These are phyloP conservation scores for Eupelmus urozonus DNA, from an alignment of 2,888 invertebrate genomes.

Conservation along the genomic window DNA sequence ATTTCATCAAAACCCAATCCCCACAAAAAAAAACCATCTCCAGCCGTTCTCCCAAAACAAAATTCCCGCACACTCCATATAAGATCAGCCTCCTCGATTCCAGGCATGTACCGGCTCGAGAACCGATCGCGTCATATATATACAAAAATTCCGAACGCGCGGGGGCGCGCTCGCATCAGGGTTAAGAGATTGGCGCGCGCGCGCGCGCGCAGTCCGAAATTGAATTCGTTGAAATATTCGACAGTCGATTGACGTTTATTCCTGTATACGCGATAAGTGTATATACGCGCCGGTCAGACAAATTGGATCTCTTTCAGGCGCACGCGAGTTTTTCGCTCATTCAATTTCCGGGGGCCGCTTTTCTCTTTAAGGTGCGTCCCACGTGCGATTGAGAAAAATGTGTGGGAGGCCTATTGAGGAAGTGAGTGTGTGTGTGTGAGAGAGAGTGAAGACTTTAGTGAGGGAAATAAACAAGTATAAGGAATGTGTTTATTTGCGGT, in stretches of 20 bases:
- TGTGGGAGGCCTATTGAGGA: neutral
- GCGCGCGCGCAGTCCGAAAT: slow-evolving; percentile 37
- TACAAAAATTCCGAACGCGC: slow-evolving; percentile 56
- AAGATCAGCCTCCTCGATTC: neutral
- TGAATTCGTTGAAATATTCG: slow-evolving; percentile 63
- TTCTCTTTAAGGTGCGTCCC: neutral
- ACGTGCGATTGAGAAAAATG: neutral
- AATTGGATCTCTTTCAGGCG: slow-evolving; percentile 58
- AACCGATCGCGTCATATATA: slow-evolving; percentile 32
- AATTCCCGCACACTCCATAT: neutral
- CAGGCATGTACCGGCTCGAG: neutral
- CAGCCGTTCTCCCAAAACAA: slow-evolving; percentile 8
- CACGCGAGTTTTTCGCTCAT: slow-evolving; percentile 45
- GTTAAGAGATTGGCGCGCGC: slow-evolving; percentile 47
- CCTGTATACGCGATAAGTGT: slow-evolving; percentile 50
- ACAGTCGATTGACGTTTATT: slow-evolving; percentile 63
- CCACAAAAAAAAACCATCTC: no score
- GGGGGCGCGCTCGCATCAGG: neutral
- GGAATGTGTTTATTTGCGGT: no score
- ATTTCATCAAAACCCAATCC: no score
- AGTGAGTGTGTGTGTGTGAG: no score
- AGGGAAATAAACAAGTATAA: neutral
- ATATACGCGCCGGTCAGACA: slow-evolving; percentile 57
- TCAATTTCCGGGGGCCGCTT: slow-evolving; percentile 40
- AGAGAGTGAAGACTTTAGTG: neutral